Base-by-base conservation (phyloP, 2,888 invertebrate species). In the Ptychoptera albimana region DNA sequence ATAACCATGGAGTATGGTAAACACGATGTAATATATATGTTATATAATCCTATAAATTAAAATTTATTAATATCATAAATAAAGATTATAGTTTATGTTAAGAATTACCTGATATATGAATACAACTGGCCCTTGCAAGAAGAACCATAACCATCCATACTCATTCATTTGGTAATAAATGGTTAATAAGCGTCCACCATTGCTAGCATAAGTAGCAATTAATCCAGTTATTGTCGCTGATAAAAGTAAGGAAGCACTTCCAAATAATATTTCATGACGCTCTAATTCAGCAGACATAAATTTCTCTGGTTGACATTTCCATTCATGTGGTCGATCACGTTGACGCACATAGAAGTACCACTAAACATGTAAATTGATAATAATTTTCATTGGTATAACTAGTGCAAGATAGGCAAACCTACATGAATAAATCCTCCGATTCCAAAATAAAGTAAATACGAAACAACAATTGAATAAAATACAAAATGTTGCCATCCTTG, bases 231-330 rank as follows among this genome's bases (percentile, higher is more conserved):
- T 63, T 0, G 67, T 61, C 2, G 75, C 73, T 1, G 68, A 70
- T 38, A 73, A 38, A 12, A 76, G 48, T 14, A 82, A 66, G 1
- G 77, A 73, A 2, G 71, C 6, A 0, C 73, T 70, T 0, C 82
- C 82, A 4, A 76, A 54, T 53, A 75, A 61, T 49, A 82, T 77
- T 62, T 81, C 81, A 51, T 82, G 77, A 5, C 73, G 66, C 54
- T 82, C 80, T 43, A 81, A 59, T 45, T 79, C 76, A 0, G 77
- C 74, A 1, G 73, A 61, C 10, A 82, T 54, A 74, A 77, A 82
- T 50, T 77, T 78, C 37, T 68, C 68, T 0, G 81, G 82, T 55
- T 82, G 82, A 50, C 79, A 76, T 63, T 82, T 82, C 82, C 82
- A 82, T 50, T 77, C 75, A 42, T 75, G 66, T 0, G 81, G 68